Conservation (phyloP, 2,797 vertebrate genomes). For the Orientallactaga sibirica region DNA sequence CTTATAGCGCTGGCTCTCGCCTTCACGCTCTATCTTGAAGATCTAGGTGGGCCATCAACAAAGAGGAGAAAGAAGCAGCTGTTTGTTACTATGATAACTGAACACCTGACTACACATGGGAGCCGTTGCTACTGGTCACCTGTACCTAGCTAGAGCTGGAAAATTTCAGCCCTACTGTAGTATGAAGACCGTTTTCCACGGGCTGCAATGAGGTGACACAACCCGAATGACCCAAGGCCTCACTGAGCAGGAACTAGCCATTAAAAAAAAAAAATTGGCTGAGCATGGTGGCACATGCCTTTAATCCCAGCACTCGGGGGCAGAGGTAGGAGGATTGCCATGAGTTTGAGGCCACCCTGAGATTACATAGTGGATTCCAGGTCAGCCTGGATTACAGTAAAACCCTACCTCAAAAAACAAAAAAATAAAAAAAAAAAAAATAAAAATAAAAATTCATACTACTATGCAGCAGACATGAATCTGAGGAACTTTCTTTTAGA, state of each 20-base stretch:
- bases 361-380: too few species aligned
- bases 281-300: too few species aligned
- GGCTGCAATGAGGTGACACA: background rate
- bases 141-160: background rate
- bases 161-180: too few species aligned
- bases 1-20: slow-evolving; percentile 94
- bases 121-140: background rate
- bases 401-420: too few species aligned
- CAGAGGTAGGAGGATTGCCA: too few species aligned
- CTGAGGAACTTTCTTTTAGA: background rate
- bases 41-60: slow-evolving; percentile 87
- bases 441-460: background rate
- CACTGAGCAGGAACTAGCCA: background rate
- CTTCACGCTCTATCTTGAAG: slow-evolving; percentile 96
- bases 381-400: too few species aligned
- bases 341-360: too few species aligned
- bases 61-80: background rate
- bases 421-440: too few species aligned
- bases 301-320: too few species aligned
- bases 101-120: rapidly evolving
- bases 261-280: background rate
- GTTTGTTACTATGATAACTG: background rate
- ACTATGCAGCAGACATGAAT: background rate
- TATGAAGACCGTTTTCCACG: rapidly evolving
- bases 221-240: background rate